Base-by-base conservation (phyloP, 1,140 invertebrate species). In the Stratiolaelaps scimitus region DNA sequence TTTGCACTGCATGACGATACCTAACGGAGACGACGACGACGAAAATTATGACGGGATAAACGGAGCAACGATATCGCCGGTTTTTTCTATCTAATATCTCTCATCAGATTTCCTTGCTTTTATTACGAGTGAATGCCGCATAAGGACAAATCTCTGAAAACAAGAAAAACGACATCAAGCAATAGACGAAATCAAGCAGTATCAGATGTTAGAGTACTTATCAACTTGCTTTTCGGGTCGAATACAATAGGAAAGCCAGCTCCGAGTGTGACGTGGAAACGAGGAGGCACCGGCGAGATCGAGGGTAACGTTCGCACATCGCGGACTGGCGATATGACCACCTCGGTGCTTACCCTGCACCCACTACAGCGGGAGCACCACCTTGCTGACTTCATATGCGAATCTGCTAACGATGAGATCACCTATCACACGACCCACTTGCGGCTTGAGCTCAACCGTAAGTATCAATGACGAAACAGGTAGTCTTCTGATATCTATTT, bases 391-490 rank as follows among this genome's bases (percentile, higher is more conserved):
- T 60, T 60, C 53, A 60, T 60, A 1, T 60, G 53, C 23, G 53
- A 60, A 60, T 60, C 53, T 60, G 53, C 53, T 15, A 60, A 60
- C 10, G 53, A 60, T 23, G 53, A 60, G 20, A 26, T 60, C 20
- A 34, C 53, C 2, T 60, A 60, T 10, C 53, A 60, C 20, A 29
- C 53, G 23, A 34, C 53, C 15, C 53, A 60, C 2, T 26, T 60
- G 26, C 26, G 53, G 53, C 53, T 60, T 34, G 53, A 60, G 34
- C 53, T 60, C 53, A 60, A 60, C 10, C 20, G 53, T 60, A 26
- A 60, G 53, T 60, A 28, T 28, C 15, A 6, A 48, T 48, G 5
- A 48, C 15, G 13, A n/a, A 13, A 45, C n/a, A 45, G 13, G 44
- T 45, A 13, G 44, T 13, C n/a, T 13, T 13, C n/a, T 13, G 44